Evolutionary conservation across 1,140 invertebrate genomes (phyloP), one percentile per base, ranked within the genome.

Genomic region (Bombus breviceps): DNA sequence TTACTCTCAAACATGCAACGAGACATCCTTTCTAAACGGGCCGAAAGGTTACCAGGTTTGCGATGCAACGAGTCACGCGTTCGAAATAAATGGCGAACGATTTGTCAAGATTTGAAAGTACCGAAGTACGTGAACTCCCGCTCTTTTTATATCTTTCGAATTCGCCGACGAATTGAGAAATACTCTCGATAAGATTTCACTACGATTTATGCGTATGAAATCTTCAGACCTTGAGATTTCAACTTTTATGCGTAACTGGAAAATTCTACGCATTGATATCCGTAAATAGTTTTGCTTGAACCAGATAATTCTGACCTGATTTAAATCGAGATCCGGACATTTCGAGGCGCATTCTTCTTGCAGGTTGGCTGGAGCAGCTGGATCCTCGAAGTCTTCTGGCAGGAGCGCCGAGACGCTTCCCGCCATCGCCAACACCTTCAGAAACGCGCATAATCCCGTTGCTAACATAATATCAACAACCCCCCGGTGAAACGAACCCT

Each of bases 391-490:
- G 73, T 88, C 91, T 28, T 93, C 93, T 43, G 93, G 92, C 83
- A 94, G 89, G 53, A 95, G 76, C 62, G 92, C 89, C 71, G 59
- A 34, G 72, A 88, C 90, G 88, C 87, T 78, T 83, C 80, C 90
- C 77, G 88, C 90, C 86, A 94, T 86, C 91, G 89, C 89, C 90
- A 94, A 77, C 89, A 94, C 85, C 91, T 88, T 94, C 79, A 94
- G 43, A 47, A 93, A 47, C 62, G 86, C 81, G 41, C 93, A 95
- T 93, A 93, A 91, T 92, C 89, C 86, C 73, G 83, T 92, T 86
- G 88, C 90, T 92, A 94, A 94, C 94, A 95, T 95, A 94, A 95
- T 95, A 94, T 89, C 76, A 88, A 62, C 86, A 78, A 73, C 86
- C 83, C 76, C 84, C 74, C n/a, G 71, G 34, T 59, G 41, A 75